Evolutionary conservation across 2,888 invertebrate genomes (phyloP).

Genomic region (Heliothis peltigera): DNA sequence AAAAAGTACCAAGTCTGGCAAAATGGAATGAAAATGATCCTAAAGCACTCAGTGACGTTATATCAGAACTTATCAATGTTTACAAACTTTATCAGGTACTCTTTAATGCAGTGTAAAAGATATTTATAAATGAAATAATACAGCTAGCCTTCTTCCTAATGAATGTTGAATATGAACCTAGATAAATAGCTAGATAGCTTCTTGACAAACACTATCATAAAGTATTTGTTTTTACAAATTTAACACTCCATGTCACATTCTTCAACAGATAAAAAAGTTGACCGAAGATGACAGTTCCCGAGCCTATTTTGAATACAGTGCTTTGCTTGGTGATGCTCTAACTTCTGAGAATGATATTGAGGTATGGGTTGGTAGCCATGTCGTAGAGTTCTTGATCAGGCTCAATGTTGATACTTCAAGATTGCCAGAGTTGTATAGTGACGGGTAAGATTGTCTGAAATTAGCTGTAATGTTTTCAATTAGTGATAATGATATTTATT

Average conservation of each 20-base stretch:
- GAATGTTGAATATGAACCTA: no score
- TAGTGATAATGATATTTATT: no score
- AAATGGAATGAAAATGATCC: constrained; percentile 92
- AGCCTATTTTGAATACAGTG: constrained; percentile 91
- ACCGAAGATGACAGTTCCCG: constrained; percentile 88
- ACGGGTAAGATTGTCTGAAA: constrained; percentile 76
- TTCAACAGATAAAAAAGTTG: constrained; percentile 81
- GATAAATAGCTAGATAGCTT: no score
- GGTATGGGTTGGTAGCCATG: constrained; percentile 90
- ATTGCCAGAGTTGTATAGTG: constrained; percentile 89
- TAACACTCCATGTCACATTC: background rate
- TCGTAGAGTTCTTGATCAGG: constrained; percentile 91
- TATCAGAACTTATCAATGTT: constrained; percentile 90
- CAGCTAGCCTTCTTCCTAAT: no score
- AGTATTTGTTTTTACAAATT: no score
- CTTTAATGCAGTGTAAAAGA: background rate
- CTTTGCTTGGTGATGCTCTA: constrained; percentile 88
- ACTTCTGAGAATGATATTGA: constrained; percentile 91
- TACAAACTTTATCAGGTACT: constrained; percentile 92
- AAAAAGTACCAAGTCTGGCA: constrained; percentile 90
- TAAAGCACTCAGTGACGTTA: constrained; percentile 89
- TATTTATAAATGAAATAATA: background rate
- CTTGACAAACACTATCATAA: no score
- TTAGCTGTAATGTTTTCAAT: no score
- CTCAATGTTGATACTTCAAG: constrained; percentile 91